Percentiles rank a stretch among this genome's conserved stretches.
Evolutionary conservation across 2,888 invertebrate species (phyloP).

Genomic region (Pollenia amentaria): DNA sequence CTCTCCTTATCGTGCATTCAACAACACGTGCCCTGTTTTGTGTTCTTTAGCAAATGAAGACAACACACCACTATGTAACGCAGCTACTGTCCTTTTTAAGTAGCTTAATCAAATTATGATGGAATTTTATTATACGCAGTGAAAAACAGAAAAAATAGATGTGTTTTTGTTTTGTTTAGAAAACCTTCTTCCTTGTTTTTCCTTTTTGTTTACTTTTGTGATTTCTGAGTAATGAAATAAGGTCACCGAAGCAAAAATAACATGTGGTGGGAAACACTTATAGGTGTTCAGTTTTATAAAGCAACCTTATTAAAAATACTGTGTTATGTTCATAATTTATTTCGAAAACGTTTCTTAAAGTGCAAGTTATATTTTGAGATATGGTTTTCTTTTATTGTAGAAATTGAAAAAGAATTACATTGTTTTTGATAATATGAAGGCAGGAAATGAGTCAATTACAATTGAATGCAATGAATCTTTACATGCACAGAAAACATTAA

Average conservation of each 20-base stretch:
- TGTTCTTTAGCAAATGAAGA: neutral
- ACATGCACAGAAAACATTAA: too few relatives aligned
- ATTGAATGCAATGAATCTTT: too few relatives aligned
- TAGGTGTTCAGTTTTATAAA: neutral
- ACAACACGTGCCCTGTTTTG: slow-evolving; percentile 5
- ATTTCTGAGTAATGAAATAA: slow-evolving; percentile 7
- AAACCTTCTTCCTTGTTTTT: slow-evolving; percentile 22
- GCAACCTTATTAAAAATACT: neutral
- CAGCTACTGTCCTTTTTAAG: slow-evolving; percentile 19
- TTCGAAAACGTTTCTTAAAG: too few relatives aligned
- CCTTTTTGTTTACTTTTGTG: slow-evolving; percentile 1
- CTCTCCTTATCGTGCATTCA: neutral
- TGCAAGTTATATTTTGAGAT: too few relatives aligned
- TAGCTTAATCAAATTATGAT: slow-evolving; percentile 25
- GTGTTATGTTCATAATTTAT: too few relatives aligned
- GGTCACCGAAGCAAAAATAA: slow-evolving; percentile 21
- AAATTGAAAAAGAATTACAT: too few relatives aligned
- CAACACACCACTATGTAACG: slow-evolving; percentile 6
- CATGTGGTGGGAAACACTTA: neutral
- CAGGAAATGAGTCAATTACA: too few relatives aligned
- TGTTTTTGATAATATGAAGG: too few relatives aligned
- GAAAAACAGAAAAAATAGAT: neutral
- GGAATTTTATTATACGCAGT: neutral
- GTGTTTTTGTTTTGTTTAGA: neutral
- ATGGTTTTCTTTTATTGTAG: too few relatives aligned